These are phyloP conservation scores for Caenorhabditis sp. DNA, from an alignment of 2,888 invertebrate genomes.

Conservation along the genomic window DNA sequence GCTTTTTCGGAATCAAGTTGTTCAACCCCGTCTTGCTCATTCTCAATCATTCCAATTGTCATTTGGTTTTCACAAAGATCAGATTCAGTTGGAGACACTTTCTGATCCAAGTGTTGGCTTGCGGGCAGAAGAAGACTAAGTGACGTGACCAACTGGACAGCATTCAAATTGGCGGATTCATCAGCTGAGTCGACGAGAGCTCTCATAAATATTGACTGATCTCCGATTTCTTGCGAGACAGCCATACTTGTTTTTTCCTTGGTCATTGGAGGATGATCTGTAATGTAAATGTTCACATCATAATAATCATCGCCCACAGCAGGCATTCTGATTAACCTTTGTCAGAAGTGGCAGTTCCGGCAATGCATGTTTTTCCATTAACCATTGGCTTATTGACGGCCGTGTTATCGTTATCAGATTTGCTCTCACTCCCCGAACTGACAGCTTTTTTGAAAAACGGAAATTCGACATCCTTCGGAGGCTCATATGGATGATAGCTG, in stretches of 20 bases:
- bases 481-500: conserved; percentile 29
- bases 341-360: background rate
- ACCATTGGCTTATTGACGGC: too few species aligned
- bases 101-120: conserved; percentile 6
- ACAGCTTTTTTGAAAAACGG: conserved; percentile 15
- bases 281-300: conserved; percentile 9
- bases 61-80: background rate
- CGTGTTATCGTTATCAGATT: background rate
- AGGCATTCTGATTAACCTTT: background rate
- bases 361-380: background rate
- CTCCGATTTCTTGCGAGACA: background rate
- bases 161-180: background rate
- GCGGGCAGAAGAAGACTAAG: conserved; percentile 16
- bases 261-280: conserved; percentile 12
- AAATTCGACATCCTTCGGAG: conserved; percentile 7
- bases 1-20: conserved; percentile 30
- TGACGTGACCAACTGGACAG: conserved; percentile 9
- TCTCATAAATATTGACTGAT: conserved; percentile 7
- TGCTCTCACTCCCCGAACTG: background rate
- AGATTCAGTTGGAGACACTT: background rate
- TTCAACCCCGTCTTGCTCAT: background rate
- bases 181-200: background rate
- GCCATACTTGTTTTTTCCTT: background rate
- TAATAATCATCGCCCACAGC: background rate
- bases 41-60: background rate